Evolutionary conservation across 2,113 vertebrate genomes (phyloP).

Genomic region (Willisornis vidua): DNA sequence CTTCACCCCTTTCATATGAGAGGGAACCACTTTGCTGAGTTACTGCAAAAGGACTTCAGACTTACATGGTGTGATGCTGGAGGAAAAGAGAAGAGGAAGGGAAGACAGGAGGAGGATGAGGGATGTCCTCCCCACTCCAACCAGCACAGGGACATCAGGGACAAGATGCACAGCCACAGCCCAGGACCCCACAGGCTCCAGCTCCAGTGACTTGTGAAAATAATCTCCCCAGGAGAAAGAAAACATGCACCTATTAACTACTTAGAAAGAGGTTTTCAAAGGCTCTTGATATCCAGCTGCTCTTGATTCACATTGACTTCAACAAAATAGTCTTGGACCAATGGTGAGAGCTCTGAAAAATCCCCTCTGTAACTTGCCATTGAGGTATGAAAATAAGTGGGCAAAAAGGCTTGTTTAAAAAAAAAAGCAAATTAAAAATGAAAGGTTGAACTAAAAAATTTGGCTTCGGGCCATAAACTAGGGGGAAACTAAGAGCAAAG

Average conservation of each 20-base stretch:
- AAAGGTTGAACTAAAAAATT: slow-evolving; percentile 55
- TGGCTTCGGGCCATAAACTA: slow-evolving; percentile 56
- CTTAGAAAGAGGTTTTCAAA: slow-evolving; percentile 55
- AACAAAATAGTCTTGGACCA: slow-evolving; percentile 26
- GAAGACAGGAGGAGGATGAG: neutral
- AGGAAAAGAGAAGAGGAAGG: neutral
- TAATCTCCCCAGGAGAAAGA: slow-evolving; percentile 40
- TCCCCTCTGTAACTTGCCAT: neutral
- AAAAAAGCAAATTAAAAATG: slow-evolving; percentile 42
- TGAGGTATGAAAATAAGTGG: slow-evolving; percentile 51
- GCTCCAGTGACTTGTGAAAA: slow-evolving; percentile 22
- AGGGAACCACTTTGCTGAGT: neutral
- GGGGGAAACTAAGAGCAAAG: slow-evolving; percentile 47
- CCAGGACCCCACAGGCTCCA: slow-evolving; percentile 25
- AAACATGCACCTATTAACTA: slow-evolving; percentile 49
- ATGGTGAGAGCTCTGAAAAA: slow-evolving; percentile 14
- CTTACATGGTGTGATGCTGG: fast-evolving
- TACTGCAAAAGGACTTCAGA: neutral
- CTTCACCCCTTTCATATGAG: neutral
- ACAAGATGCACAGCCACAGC: neutral
- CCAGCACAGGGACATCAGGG: neutral
- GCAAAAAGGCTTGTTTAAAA: neutral
- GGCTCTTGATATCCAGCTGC: slow-evolving; percentile 38
- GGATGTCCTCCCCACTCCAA: neutral
- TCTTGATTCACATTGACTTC: slow-evolving; percentile 46